phyloP scores from a whole-genome alignment of 1,140 invertebrate species.

The Bombus pascuorum region DNA sequence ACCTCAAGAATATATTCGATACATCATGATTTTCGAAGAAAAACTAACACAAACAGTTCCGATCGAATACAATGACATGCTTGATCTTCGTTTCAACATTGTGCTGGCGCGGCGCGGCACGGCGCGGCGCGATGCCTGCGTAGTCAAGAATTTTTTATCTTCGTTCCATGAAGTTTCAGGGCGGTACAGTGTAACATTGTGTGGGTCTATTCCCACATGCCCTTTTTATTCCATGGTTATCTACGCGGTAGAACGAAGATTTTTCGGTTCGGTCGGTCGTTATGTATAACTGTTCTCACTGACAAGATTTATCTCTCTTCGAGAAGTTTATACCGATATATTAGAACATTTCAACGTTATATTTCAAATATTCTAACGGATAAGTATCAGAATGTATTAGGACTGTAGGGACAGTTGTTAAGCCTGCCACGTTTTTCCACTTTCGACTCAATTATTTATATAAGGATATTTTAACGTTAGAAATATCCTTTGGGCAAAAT shows the following conservation, averaged over 20 bases:
- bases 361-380: not conserved
- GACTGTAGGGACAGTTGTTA: too few relatives aligned
- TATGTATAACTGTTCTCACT: not conserved
- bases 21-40: slow-evolving; percentile 2
- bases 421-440: too few relatives aligned
- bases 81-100: slow-evolving; percentile 29
- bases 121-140: too few relatives aligned
- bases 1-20: not conserved
- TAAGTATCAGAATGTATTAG: too few relatives aligned
- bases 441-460: too few relatives aligned
- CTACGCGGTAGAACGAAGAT: not conserved
- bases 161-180: slow-evolving; percentile 34
- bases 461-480: too few relatives aligned
- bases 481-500: too few relatives aligned
- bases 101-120: not conserved
- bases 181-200: slow-evolving; percentile 26
- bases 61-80: not conserved
- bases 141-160: slow-evolving; percentile 40
- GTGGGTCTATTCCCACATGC: not conserved
- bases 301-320: not conserved
- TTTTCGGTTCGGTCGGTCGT: not conserved
- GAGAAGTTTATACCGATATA: too few relatives aligned
- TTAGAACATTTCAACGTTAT: not conserved
- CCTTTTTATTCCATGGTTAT: not conserved
- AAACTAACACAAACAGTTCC: not conserved